phyloP scores from a whole-genome alignment of 2,888 invertebrate genomes.

The Drosophila emarginata region DNA sequence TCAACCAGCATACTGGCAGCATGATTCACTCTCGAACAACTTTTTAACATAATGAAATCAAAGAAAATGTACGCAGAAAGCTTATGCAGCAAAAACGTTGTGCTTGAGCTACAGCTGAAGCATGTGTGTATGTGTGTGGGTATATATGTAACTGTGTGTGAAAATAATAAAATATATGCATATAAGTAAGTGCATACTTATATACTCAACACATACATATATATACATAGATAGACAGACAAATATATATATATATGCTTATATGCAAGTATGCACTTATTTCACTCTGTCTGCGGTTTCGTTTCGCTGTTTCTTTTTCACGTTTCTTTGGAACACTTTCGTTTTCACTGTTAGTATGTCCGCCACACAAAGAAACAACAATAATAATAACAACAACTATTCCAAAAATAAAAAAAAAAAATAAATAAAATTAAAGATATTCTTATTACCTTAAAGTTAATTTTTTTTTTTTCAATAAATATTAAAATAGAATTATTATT shows the following conservation, averaged over 20 bases:
- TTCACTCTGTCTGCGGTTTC: slow-evolving; percentile 64
- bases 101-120: slow-evolving; percentile 22
- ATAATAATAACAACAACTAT: slow-evolving; percentile 16
- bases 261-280: slow-evolving; percentile 3
- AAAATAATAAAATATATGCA: slow-evolving; percentile 67
- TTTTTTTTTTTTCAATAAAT: too few species aligned
- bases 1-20: slow-evolving; percentile 26
- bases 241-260: background rate
- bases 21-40: slow-evolving; percentile 77
- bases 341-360: slow-evolving; percentile 31
- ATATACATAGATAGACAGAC: background rate
- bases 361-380: background rate
- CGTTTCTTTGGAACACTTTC: slow-evolving; percentile 62
- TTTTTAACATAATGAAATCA: slow-evolving; percentile 81
- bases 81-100: slow-evolving; percentile 53
- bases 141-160: slow-evolving; percentile 35
- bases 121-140: slow-evolving; percentile 8
- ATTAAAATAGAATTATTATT: too few species aligned
- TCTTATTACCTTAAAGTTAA: too few species aligned
- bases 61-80: slow-evolving; percentile 76
- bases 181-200: background rate
- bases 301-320: slow-evolving; percentile 39
- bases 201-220: background rate
- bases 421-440: too few species aligned
- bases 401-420: background rate